A percentile compares a stretch with the other conserved stretches of the same genome.
Evolutionary conservation across 2,113 vertebrate species (phyloP).

Genomic region (Salminus brasiliensis): DNA sequence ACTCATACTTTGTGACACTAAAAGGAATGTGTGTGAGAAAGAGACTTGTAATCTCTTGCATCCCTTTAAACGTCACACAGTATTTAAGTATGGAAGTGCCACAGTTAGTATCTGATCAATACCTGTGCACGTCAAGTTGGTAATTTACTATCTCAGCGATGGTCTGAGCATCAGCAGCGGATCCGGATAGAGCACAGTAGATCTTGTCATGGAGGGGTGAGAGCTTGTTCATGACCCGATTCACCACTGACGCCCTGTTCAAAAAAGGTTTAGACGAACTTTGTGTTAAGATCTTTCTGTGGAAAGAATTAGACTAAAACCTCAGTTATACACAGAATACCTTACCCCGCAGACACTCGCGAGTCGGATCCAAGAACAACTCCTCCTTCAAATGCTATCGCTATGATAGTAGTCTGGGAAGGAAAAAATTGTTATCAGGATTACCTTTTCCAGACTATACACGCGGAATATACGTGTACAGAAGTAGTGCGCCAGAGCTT

Average conservation of each 20-base stretch:
- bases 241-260: constrained; percentile 77
- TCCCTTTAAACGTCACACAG: too few species aligned
- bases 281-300: background rate
- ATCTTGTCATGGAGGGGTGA: constrained; percentile 81
- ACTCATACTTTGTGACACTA: too few species aligned
- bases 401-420: constrained; percentile 88
- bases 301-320: background rate
- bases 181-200: constrained; percentile 88
- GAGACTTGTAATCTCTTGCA: too few species aligned
- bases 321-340: background rate
- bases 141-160: constrained; percentile 83
- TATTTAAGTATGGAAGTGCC: too few species aligned
- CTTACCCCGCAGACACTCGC: constrained; percentile 86
- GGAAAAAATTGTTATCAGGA: background rate
- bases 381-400: constrained; percentile 81
- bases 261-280: background rate
- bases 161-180: constrained; percentile 86
- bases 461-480: background rate
- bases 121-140: constrained; percentile 88
- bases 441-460: too few species aligned
- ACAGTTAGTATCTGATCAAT: background rate
- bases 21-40: too few species aligned
- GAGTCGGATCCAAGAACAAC: constrained; percentile 88
- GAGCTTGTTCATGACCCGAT: constrained; percentile 89
- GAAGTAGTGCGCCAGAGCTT: background rate